Percentiles rank a stretch among this genome's conserved stretches.
These are phyloP conservation scores for Asobara japonica DNA, from an alignment of 1,140 invertebrate species.

Conservation along the genomic window DNA sequence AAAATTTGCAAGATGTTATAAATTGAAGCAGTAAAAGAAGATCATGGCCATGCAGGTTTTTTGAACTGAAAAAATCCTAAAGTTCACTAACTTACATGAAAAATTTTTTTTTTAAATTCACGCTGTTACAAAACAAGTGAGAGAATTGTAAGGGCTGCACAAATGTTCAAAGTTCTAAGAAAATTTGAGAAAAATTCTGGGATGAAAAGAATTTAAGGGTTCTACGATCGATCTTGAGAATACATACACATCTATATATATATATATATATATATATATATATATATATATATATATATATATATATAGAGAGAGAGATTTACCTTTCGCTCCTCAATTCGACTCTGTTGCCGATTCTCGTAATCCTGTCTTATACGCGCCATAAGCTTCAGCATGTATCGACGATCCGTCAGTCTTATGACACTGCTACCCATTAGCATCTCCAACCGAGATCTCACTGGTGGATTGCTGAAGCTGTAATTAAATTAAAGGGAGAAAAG, in stretches of 20 bases:
- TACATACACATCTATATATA: background rate
- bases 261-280: too few species aligned
- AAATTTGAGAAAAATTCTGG: background rate
- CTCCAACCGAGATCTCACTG: slow-evolving; percentile 70
- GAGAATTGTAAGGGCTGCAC: too few species aligned
- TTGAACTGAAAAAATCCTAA: too few species aligned
- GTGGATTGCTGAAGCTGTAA: slow-evolving; percentile 68
- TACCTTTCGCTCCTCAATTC: slow-evolving; percentile 73
- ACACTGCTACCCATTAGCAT: slow-evolving; percentile 74
- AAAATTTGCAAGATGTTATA: too few species aligned
- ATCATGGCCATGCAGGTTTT: too few species aligned
- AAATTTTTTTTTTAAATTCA: too few species aligned
- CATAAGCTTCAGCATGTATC: slow-evolving; percentile 74
- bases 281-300: too few species aligned
- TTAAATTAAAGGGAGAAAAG: too few species aligned
- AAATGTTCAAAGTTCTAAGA: too few species aligned
- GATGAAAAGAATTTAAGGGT: background rate
- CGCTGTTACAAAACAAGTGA: too few species aligned
- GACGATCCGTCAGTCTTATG: slow-evolving; percentile 72
- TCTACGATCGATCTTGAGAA: background rate
- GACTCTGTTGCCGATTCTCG: slow-evolving; percentile 70
- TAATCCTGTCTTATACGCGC: slow-evolving; percentile 70
- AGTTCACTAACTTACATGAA: too few species aligned
- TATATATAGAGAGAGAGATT: slow-evolving; percentile 38
- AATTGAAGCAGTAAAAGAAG: too few species aligned